phyloP scores from a whole-genome alignment of 2,113 vertebrate genomes.

The Pteruthius melanotis region DNA sequence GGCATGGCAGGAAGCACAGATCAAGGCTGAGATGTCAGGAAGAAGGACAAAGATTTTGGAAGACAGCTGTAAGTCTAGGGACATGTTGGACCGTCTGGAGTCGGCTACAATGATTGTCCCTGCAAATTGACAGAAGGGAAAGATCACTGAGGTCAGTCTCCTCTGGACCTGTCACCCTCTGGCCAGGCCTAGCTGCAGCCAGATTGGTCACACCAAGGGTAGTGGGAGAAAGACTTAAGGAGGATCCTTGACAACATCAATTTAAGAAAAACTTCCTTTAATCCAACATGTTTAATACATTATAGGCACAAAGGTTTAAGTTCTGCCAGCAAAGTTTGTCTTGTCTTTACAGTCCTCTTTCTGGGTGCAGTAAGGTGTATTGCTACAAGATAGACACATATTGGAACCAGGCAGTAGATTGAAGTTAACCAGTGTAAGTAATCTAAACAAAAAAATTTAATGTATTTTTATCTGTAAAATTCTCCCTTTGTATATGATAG shows the following conservation, averaged over 20 bases:
- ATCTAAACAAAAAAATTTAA: neutral
- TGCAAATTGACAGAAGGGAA: neutral
- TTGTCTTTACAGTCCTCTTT: neutral
- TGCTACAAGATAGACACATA: neutral
- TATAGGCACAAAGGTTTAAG: neutral
- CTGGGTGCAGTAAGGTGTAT: neutral
- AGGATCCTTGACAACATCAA: neutral
- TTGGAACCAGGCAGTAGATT: neutral
- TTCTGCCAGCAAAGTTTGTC: neutral
- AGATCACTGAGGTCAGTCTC: neutral
- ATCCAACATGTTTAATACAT: neutral
- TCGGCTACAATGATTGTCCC: neutral
- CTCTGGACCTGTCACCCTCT: neutral
- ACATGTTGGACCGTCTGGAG: fast-evolving
- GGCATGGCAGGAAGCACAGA: neutral
- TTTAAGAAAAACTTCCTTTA: neutral
- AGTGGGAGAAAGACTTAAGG: neutral
- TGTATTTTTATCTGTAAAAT: neutral
- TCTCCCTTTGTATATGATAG: neutral
- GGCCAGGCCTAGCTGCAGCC: neutral
- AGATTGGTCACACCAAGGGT: neutral
- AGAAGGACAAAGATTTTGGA: neutral
- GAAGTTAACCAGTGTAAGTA: neutral
- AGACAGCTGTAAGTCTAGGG: neutral
- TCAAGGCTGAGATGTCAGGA: neutral